phyloP scores from a whole-genome alignment of 2,888 invertebrate genomes.

The Polymixis flavicincta region DNA sequence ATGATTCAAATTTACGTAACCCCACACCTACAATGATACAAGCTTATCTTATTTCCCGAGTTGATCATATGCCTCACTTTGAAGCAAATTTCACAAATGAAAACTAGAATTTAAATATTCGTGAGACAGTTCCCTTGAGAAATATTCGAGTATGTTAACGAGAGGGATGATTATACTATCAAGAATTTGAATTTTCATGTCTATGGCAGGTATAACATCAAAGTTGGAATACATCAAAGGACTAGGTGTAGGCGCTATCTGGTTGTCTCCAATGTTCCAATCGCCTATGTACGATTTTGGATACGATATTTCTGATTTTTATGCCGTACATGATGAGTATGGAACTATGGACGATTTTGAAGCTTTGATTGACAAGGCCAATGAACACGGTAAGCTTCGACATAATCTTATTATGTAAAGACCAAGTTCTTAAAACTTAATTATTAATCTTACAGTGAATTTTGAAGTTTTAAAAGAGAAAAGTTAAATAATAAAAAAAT shows the following conservation, averaged over 20 bases:
- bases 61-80: constrained; percentile 19
- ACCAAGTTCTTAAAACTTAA: too few species aligned
- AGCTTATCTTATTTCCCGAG: constrained; percentile 19
- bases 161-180: constrained; percentile 11
- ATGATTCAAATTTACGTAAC: constrained; percentile 19
- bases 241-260: constrained; percentile 92
- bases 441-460: too few species aligned
- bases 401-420: neutral
- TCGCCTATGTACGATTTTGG: constrained; percentile 96
- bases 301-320: constrained; percentile 94
- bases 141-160: constrained; percentile 33
- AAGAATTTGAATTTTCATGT: constrained; percentile 30
- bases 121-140: constrained; percentile 20
- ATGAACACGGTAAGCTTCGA: constrained; percentile 82
- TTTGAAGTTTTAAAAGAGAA: neutral
- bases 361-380: constrained; percentile 87
- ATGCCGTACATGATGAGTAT: constrained; percentile 92
- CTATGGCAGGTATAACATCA: constrained; percentile 89
- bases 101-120: constrained; percentile 34
- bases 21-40: constrained; percentile 12
- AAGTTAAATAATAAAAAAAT: constrained; percentile 24
- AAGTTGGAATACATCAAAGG: constrained; percentile 92
- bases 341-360: constrained; percentile 94
- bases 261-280: constrained; percentile 93
- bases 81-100: constrained; percentile 30